Conservation (phyloP, 2,113 vertebrate species). For the Eurypyga helias region DNA sequence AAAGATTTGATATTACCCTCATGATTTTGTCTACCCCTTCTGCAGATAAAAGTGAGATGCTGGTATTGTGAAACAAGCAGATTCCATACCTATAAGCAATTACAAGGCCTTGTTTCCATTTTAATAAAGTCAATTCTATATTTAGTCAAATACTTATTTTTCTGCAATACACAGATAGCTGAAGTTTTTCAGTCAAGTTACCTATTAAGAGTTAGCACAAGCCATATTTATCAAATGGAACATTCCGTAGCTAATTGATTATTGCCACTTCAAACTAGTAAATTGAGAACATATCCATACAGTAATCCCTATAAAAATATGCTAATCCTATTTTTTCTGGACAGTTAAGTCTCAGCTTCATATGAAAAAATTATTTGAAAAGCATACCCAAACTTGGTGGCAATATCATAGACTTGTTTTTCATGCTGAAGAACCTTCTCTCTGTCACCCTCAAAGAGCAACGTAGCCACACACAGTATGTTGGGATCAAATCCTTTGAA, state of each 20-base stretch:
- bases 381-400: constrained; percentile 95
- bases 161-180: neutral
- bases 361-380: constrained; percentile 11
- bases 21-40: neutral
- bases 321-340: neutral
- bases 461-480: constrained; percentile 90
- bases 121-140: neutral
- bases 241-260: neutral
- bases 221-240: neutral
- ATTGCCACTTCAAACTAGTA: neutral
- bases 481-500: constrained; percentile 98
- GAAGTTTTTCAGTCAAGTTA: neutral
- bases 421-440: constrained; percentile 98
- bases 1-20: neutral
- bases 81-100: neutral
- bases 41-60: neutral
- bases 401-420: constrained; percentile 99
- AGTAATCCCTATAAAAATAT: neutral
- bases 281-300: neutral
- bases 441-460: constrained; percentile 94
- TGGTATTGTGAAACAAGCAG: neutral
- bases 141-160: neutral
- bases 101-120: neutral
- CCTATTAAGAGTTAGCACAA: neutral
- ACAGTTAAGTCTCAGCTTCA: neutral